A percentile compares a stretch with the other conserved stretches of the same genome.
Conservation (phyloP, 2,888 invertebrate species). For the Anaspis maculata region DNA sequence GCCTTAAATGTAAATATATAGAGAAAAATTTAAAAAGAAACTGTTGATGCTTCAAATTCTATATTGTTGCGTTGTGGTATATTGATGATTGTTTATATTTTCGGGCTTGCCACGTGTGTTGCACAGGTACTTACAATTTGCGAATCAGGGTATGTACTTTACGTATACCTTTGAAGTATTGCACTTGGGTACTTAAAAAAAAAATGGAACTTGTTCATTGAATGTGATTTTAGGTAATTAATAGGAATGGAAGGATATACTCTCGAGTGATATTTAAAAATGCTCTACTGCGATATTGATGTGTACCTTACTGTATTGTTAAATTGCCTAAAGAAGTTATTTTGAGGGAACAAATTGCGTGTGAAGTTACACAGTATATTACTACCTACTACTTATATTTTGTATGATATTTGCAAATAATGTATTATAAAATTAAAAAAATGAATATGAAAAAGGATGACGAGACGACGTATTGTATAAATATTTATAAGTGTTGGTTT, state of each 20-base stretch:
- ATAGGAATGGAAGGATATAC: too few relatives aligned
- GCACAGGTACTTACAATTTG: too few relatives aligned
- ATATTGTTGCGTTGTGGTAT: too few relatives aligned
- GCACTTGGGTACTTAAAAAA: too few relatives aligned
- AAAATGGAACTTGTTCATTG: too few relatives aligned
- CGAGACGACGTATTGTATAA: constrained; percentile 18
- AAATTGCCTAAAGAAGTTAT: constrained; percentile 18
- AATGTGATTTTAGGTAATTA: too few relatives aligned
- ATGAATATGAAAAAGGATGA: too few relatives aligned
- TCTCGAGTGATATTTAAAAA: too few relatives aligned
- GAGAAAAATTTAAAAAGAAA: constrained; percentile 14
- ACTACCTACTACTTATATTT: constrained; percentile 22
- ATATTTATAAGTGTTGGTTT: constrained; percentile 25
- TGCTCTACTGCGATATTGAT: constrained; percentile 14
- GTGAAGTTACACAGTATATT: constrained; percentile 13
- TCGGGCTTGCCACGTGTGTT: too few relatives aligned
- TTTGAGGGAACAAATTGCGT: constrained; percentile 24
- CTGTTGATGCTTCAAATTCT: constrained; percentile 26
- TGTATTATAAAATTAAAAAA: constrained; percentile 17
- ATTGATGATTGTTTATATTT: too few relatives aligned
- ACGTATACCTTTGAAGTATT: too few relatives aligned
- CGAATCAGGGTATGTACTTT: too few relatives aligned
- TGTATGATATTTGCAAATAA: constrained; percentile 24
- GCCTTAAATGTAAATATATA: constrained; percentile 25
- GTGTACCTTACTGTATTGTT: constrained; percentile 2